Evolutionary conservation across 1,140 invertebrate genomes (phyloP).

Genomic region (Aphelinus certus): DNA sequence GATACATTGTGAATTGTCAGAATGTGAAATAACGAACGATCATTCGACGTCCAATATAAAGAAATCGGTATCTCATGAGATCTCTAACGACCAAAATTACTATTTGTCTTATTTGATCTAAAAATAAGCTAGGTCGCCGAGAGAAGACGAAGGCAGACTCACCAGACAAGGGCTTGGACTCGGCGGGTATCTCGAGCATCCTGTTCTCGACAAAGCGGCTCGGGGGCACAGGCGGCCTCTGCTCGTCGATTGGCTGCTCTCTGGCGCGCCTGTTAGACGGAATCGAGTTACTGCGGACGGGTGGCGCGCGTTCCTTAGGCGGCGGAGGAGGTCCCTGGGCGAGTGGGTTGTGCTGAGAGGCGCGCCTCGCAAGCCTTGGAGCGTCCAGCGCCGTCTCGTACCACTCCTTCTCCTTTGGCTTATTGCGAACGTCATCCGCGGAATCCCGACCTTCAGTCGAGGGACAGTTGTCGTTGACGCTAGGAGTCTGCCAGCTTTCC

Average conservation of each 20-base stretch:
- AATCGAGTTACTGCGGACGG: conserved; percentile 46
- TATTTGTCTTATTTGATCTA: too few species aligned
- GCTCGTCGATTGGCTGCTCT: conserved; percentile 50
- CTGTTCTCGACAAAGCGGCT: conserved; percentile 49
- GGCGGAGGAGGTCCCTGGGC: not conserved
- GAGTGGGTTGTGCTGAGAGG: conserved; percentile 43
- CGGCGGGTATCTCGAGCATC: conserved; percentile 61
- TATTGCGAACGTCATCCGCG: conserved; percentile 42
- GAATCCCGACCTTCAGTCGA: conserved; percentile 53
- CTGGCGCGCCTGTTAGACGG: conserved; percentile 42
- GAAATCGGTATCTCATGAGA: too few species aligned
- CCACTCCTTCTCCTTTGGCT: conserved; percentile 75
- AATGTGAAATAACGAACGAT: too few species aligned
- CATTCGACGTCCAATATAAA: too few species aligned
- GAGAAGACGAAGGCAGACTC: too few species aligned
- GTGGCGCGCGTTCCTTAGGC: conserved; percentile 30
- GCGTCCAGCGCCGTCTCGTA: conserved; percentile 79
- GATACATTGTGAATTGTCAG: too few species aligned
- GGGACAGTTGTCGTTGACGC: conserved; percentile 3
- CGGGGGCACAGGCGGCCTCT: conserved; percentile 32
- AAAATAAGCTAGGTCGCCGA: too few species aligned
- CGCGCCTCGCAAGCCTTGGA: conserved; percentile 31
- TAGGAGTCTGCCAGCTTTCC: conserved; percentile 59
- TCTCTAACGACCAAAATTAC: too few species aligned
- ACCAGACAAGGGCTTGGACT: conserved; percentile 53